Conservation (phyloP, 2,888 invertebrate genomes). For the Pedicia rivosa region DNA sequence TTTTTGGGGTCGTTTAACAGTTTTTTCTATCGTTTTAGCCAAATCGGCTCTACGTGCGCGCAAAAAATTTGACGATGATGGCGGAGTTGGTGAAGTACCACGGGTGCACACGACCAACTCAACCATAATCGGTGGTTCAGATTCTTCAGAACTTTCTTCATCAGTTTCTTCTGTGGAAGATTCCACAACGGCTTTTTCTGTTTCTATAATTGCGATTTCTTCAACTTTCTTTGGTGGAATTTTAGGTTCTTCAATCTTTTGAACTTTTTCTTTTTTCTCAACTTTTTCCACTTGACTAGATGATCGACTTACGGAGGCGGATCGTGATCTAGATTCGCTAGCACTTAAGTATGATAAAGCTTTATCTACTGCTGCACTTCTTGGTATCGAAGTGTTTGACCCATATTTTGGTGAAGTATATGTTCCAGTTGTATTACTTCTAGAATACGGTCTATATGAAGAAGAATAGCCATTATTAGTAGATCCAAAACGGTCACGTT, state of each 20-base stretch:
- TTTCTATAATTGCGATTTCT: conserved; percentile 29
- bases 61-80: conserved; percentile 34
- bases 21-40: conserved; percentile 55
- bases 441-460: conserved; percentile 17
- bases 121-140: conserved; percentile 21
- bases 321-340: not conserved
- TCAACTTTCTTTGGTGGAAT: conserved; percentile 6
- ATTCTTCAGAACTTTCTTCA: conserved; percentile 12
- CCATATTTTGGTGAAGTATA: conserved; percentile 16
- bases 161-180: conserved; percentile 15
- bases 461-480: conserved; percentile 13
- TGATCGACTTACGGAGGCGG: not conserved
- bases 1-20: conserved; percentile 40
- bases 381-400: conserved; percentile 7
- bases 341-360: conserved; percentile 1
- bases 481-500: conserved; percentile 1
- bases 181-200: conserved; percentile 15
- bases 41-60: conserved; percentile 53
- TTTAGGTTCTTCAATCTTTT: not conserved
- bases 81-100: conserved; percentile 63
- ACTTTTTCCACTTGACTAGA: not conserved
- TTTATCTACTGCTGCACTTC: not conserved
- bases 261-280: not conserved
- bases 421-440: conserved; percentile 8
- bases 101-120: conserved; percentile 51